Conservation (phyloP, 2,888 invertebrate genomes). For the Pedicia rivosa region DNA sequence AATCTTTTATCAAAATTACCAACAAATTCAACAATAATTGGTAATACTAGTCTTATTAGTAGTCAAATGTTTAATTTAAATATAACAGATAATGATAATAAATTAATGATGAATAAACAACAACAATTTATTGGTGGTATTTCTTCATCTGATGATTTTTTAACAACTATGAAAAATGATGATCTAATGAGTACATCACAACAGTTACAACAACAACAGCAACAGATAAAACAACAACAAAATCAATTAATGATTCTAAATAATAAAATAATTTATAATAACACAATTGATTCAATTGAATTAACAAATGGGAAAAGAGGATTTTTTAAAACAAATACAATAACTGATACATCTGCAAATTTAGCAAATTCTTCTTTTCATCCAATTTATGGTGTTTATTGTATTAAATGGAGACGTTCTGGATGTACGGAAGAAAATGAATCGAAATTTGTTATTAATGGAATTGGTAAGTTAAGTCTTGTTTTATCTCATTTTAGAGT, state of each 20-base stretch:
- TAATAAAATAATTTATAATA: conserved; percentile 21
- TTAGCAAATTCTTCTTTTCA: too few relatives aligned
- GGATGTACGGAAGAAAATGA: conserved; percentile 27
- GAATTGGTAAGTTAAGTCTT: conserved; percentile 14
- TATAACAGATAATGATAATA: conserved; percentile 11
- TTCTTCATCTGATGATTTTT: too few relatives aligned
- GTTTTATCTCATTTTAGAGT: neutral
- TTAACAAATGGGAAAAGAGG: conserved; percentile 27
- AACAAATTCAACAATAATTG: conserved; percentile 28
- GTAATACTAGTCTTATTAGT: conserved; percentile 19
- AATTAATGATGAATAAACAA: conserved; percentile 3
- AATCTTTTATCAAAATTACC: conserved; percentile 24
- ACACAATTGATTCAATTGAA: conserved; percentile 27
- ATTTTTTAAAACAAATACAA: conserved; percentile 19
- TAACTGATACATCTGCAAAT: neutral
- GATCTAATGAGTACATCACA: too few relatives aligned
- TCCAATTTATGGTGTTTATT: conserved; percentile 26
- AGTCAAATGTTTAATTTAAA: conserved; percentile 19
- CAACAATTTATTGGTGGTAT: too few relatives aligned
- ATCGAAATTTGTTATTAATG: conserved; percentile 27
- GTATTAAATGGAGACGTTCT: conserved; percentile 27
- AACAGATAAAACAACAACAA: too few relatives aligned
- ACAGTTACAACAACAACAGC: too few relatives aligned
- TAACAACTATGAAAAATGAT: neutral
- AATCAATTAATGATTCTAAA: conserved; percentile 2